Base-by-base conservation (phyloP, 2,888 invertebrate genomes). In the Rhyacophila evoluta region DNA sequence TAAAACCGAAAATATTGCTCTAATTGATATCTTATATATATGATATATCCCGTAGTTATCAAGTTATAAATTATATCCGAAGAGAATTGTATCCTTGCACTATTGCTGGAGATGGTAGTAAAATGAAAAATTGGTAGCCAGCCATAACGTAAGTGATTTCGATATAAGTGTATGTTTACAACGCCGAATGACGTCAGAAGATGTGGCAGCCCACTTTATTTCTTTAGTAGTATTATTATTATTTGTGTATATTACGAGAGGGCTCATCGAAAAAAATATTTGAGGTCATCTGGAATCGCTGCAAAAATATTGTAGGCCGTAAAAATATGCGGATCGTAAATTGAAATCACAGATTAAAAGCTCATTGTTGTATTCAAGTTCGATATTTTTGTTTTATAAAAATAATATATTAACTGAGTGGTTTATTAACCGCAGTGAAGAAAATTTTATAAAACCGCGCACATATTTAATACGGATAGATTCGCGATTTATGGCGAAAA, bases 61-160 rank as follows among this genome's bases (percentile, higher is more conserved):
- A n/a, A n/a, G n/a, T n/a, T n/a, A n/a, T n/a, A n/a, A n/a, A n/a
- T n/a, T 39, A 39, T 12, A 39, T 39, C 39, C 15, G 15, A 39
- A n/a, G 39, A 15, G 15, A 39, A 39, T n/a, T 12, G 39, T 39
- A 39, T 55, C 15, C 55, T 55, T 55, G 19, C 55, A 55, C 41
- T 15, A 41, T 19, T 19, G 19, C 19, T 15, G 2, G 55, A 19
- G 55, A 19, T 19, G 19, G 55, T 55, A 55, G 55, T 55, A 55
- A 55, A 55, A 55, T 19, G 55, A 25, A 55, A 55, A 55, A 19
- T 55, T 55, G 55, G 55, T 55, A 55, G 25, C 25, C 19, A n/a
- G 55, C 55, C 55, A 55, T 55, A 55, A 55, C 19, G 55, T 55
- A 55, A 55, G 55, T 55, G 55, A 55, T 55, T 55, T 55, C 25